These are phyloP conservation scores for Uloborus diversus DNA, from an alignment of 1,140 invertebrate species.

Conservation along the genomic window DNA sequence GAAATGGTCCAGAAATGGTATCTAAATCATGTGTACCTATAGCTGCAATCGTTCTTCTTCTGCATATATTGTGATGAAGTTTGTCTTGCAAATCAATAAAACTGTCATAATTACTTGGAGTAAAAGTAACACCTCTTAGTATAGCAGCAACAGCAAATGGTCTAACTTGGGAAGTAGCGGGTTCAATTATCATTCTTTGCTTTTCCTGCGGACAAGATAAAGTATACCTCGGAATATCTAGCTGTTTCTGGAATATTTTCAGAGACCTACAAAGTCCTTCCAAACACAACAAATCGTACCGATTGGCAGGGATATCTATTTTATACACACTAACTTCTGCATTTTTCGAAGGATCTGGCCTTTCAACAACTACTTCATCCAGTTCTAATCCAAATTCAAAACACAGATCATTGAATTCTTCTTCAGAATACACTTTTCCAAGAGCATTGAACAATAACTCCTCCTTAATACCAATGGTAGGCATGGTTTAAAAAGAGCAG, in stretches of 20 bases:
- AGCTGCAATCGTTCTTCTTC: slow-evolving; percentile 86
- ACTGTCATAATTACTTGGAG: slow-evolving; percentile 81
- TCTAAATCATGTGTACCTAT: slow-evolving; percentile 99
- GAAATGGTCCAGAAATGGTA: slow-evolving; percentile 89
- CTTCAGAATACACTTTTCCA: slow-evolving; percentile 84
- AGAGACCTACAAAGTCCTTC: slow-evolving; percentile 90
- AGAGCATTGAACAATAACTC: slow-evolving; percentile 83
- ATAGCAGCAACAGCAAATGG: slow-evolving; percentile 91
- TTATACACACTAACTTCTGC: slow-evolving; percentile 88
- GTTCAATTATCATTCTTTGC: slow-evolving; percentile 73
- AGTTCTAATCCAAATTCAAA: slow-evolving; percentile 97
- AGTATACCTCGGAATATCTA: slow-evolving; percentile 68
- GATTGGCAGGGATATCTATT: slow-evolving; percentile 98
- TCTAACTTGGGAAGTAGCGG: slow-evolving; percentile 71
- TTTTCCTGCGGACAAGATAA: slow-evolving; percentile 69
- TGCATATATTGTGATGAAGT: slow-evolving; percentile 96
- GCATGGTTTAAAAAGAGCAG: no score
- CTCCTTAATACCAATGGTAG: slow-evolving; percentile 86
- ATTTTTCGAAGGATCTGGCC: slow-evolving; percentile 67
- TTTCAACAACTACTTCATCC: slow-evolving; percentile 89
- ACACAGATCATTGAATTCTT: slow-evolving; percentile 92
- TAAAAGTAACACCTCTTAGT: slow-evolving; percentile 85
- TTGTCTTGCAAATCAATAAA: slow-evolving; percentile 97
- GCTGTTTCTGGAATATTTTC: slow-evolving; percentile 87
- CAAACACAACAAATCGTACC: slow-evolving; percentile 93